phyloP scores from a whole-genome alignment of 2,113 vertebrate genomes.

The Ranitomeya imitator region DNA sequence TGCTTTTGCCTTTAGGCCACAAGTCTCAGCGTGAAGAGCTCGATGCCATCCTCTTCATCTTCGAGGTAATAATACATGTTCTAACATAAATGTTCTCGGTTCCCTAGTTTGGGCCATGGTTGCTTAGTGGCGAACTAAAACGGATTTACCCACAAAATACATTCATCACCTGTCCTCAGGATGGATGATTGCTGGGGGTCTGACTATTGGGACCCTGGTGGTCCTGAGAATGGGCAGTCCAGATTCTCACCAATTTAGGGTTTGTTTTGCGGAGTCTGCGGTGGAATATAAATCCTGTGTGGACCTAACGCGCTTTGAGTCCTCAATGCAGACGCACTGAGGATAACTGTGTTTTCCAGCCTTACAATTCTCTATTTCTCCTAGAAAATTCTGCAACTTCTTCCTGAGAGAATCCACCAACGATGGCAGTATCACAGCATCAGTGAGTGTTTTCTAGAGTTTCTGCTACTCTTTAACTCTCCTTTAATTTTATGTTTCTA shows the following conservation, averaged over 20 bases:
- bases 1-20: slow-evolving; percentile 78
- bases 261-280: no score
- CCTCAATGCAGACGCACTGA: not conserved
- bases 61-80: slow-evolving; percentile 83
- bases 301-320: no score
- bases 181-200: no score
- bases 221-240: no score
- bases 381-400: slow-evolving; percentile 97
- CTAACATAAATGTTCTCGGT: not conserved
- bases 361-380: not conserved
- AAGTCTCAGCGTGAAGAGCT: slow-evolving; percentile 98
- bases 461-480: not conserved
- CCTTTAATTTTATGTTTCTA: no score
- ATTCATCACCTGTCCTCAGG: no score
- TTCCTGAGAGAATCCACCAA: slow-evolving; percentile 95
- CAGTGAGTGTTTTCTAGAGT: slow-evolving; percentile 73
- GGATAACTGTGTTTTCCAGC: not conserved
- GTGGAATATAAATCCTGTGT: no score
- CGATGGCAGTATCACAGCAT: slow-evolving; percentile 99
- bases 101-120: not conserved
- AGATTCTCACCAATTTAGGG: no score
- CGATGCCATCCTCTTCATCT: slow-evolving; percentile 99
- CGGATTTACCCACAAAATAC: no score
- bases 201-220: no score
- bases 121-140: not conserved